Evolutionary conservation across 1,140 invertebrate genomes (phyloP).

Genomic region (Medauroidea extradentata): DNA sequence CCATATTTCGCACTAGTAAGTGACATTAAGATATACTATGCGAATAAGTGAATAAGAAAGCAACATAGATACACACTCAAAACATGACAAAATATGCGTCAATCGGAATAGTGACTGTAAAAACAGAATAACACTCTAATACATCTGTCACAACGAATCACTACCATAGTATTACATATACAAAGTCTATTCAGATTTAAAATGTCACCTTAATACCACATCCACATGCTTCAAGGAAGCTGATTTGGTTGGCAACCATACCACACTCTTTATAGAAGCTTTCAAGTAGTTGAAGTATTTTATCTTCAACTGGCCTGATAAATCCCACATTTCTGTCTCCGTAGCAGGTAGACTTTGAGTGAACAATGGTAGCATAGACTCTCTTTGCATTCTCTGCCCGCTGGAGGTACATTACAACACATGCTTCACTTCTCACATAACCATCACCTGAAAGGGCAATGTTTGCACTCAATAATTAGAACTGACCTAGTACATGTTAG

Average conservation of each 20-base stretch:
- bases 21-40: too few relatives aligned
- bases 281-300: slow-evolving; percentile 50
- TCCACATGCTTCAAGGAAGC: slow-evolving; percentile 89
- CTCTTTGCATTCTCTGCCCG: slow-evolving; percentile 44
- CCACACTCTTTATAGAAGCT: slow-evolving; percentile 86
- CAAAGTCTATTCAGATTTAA: too few relatives aligned
- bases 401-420: slow-evolving; percentile 52
- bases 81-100: too few relatives aligned
- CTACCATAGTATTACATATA: too few relatives aligned
- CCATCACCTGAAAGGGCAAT: slow-evolving; percentile 51
- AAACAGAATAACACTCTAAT: too few relatives aligned
- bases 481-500: too few relatives aligned
- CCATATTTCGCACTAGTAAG: too few relatives aligned
- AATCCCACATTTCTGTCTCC: slow-evolving; percentile 43
- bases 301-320: not conserved
- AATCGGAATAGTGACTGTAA: too few relatives aligned
- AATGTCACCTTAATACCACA: slow-evolving; percentile 52
- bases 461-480: too few relatives aligned
- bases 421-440: slow-evolving; percentile 56
- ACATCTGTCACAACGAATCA: too few relatives aligned
- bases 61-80: too few relatives aligned
- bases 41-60: too few relatives aligned
- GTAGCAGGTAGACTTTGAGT: slow-evolving; percentile 24
- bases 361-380: slow-evolving; percentile 52
- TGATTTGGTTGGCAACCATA: slow-evolving; percentile 62